These are phyloP conservation scores for Baronia brevicornis DNA, from an alignment of 2,888 invertebrate species.

Conservation along the genomic window DNA sequence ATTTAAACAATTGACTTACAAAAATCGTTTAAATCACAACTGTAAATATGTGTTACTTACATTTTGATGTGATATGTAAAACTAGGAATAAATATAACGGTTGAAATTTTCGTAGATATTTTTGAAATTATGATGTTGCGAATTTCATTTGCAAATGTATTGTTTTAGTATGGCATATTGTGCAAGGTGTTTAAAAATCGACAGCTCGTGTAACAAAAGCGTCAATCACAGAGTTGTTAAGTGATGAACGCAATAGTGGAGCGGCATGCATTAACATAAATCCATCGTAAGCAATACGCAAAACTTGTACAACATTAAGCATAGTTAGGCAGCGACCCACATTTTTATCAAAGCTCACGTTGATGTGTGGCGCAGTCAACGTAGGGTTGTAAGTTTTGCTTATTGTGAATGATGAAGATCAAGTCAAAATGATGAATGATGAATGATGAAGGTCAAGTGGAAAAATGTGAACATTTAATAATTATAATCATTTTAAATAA, in stretches of 20 bases:
- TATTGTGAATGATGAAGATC: too few relatives aligned
- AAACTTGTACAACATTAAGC: constrained; percentile 53
- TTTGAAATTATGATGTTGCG: constrained; percentile 1
- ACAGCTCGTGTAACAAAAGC: constrained; percentile 4
- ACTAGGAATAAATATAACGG: not conserved
- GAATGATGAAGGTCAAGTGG: too few relatives aligned
- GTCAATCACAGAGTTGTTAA: constrained; percentile 11
- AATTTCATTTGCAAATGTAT: constrained; percentile 1
- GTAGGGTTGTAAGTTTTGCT: too few relatives aligned
- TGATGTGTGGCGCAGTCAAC: constrained; percentile 35
- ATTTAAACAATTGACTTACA: constrained; percentile 11
- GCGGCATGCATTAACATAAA: constrained; percentile 41
- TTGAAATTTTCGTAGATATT: not conserved
- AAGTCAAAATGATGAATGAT: too few relatives aligned
- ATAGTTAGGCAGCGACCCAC: constrained; percentile 62
- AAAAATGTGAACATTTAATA: too few relatives aligned
- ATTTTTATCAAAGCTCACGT: constrained; percentile 50
- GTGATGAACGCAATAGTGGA: constrained; percentile 25
- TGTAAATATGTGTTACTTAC: constrained; percentile 1
- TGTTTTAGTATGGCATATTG: not conserved
- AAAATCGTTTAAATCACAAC: not conserved
- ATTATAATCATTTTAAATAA: too few relatives aligned
- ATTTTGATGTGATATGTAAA: constrained; percentile 3
- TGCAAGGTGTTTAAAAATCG: constrained; percentile 8
- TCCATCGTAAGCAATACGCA: constrained; percentile 48